These are phyloP conservation scores for Pseudococcus viburni DNA, from an alignment of 2,888 invertebrate species.

Conservation along the genomic window DNA sequence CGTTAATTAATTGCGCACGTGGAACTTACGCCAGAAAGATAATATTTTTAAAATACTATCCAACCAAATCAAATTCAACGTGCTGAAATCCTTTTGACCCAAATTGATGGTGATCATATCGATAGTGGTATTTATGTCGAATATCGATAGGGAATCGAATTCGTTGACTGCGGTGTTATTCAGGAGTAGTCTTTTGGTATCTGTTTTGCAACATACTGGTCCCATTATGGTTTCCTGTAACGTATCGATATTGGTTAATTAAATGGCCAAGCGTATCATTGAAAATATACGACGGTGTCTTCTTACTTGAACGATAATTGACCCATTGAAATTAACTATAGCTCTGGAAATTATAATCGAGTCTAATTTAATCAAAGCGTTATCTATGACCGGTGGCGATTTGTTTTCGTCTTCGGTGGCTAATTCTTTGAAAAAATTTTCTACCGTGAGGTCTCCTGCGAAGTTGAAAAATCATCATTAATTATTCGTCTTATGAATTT, in stretches of 20 bases:
- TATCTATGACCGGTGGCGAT: slow-evolving; percentile 76
- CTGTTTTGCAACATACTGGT: slow-evolving; percentile 70
- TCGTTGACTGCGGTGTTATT: neutral
- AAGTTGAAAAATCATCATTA: slow-evolving; percentile 51
- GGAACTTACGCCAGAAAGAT: slow-evolving; percentile 69
- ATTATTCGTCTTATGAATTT: too few species aligned
- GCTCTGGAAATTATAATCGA: slow-evolving; percentile 80
- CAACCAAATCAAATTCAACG: slow-evolving; percentile 79
- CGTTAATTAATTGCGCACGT: neutral
- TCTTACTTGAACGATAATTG: slow-evolving; percentile 80
- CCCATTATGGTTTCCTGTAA: slow-evolving; percentile 82
- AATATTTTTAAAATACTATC: slow-evolving; percentile 65
- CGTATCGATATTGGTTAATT: too few species aligned
- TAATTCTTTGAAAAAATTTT: slow-evolving; percentile 83
- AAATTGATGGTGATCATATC: slow-evolving; percentile 80
- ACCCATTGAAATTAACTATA: slow-evolving; percentile 81
- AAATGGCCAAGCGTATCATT: too few species aligned
- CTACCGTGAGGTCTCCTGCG: slow-evolving; percentile 81
- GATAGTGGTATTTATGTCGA: slow-evolving; percentile 77
- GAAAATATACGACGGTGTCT: neutral
- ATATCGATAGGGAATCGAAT: slow-evolving; percentile 8
- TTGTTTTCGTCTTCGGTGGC: slow-evolving; percentile 68
- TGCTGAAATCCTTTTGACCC: slow-evolving; percentile 81
- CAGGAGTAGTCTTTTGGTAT: slow-evolving; percentile 38
- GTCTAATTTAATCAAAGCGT: slow-evolving; percentile 80